Base-by-base conservation (phyloP, 2,113 vertebrate species). In the Crotalus viridis region DNA sequence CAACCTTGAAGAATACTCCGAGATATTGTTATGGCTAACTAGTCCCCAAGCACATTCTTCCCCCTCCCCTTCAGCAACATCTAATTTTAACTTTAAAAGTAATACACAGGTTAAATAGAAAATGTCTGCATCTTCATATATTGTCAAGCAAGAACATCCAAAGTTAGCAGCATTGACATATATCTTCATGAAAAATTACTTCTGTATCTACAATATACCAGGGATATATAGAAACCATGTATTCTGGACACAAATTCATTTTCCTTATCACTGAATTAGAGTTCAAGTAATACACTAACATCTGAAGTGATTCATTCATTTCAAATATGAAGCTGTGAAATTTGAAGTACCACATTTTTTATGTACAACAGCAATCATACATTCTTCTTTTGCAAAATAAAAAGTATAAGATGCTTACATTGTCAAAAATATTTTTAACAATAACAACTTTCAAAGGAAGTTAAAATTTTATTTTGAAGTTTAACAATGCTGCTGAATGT, bases 401-500 rank as follows among this genome's bases (percentile, higher is more conserved):
- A 87, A 92, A 69, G 48, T 24, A 55, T 51, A 85, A 19, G 4
- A 61, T 57, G 39, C 8, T 57, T 88, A 17, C 24, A 85, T 2
- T 2, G 1, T 3, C 15, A 43, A 17, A 2, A 61, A 59, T 69
- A 0, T 57, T 57, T n/a, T 89, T 28, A 39, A 57, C 39, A 2
- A 81, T 90, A 43, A 51, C 2, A 93, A 19, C 33, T 93, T 92
- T 92, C 61, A 46, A 55, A 85, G 85, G 0, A 4, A 91, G 54
- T 33, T 56, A 22, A 0, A 90, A 12, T 28, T 24, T 90, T 93
- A 15, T 86, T 90, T n/a, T 89, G 51, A 94, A 94, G 90, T 92
- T 92, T 24, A 89, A 52, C 10, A 54, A 24, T 93, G 52, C 3
- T 51, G 24, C 92, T 51, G 91, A 69, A 88, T 55, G 0, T 59